Evolutionary conservation across 2,113 vertebrate genomes (phyloP).

Genomic region (Percopsis transmontana): DNA sequence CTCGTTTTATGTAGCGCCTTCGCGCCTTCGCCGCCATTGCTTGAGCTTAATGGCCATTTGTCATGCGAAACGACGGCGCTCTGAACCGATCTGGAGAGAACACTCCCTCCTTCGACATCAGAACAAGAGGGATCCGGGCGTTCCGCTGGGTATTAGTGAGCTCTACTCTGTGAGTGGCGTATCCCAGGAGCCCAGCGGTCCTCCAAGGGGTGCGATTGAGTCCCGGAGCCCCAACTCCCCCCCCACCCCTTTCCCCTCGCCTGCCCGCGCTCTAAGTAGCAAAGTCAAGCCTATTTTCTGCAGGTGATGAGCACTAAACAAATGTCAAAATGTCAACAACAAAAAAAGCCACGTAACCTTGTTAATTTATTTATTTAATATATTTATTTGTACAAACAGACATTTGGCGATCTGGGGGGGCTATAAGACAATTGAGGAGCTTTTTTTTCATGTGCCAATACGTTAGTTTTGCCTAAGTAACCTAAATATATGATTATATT

Average conservation of each 20-base stretch:
- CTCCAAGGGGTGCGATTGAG: constrained; percentile 58
- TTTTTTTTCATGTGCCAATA: no score
- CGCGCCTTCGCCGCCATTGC: constrained; percentile 45
- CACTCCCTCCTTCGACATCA: constrained; percentile 45
- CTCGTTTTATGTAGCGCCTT: constrained; percentile 48
- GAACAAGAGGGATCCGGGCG: constrained; percentile 46
- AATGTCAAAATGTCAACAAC: no score
- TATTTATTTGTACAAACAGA: no score
- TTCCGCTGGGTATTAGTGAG: constrained; percentile 60
- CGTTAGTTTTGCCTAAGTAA: no score
- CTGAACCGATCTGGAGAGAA: constrained; percentile 60
- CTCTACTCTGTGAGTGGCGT: constrained; percentile 41
- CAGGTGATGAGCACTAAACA: no score
- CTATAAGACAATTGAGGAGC: no score
- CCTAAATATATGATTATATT: no score
- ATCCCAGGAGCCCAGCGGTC: constrained; percentile 62
- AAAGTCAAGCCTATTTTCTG: constrained; percentile 52
- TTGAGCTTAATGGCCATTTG: constrained; percentile 69
- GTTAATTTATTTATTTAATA: no score
- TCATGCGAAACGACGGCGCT: constrained; percentile 57
- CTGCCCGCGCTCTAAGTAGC: no score
- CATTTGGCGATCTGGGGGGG: no score
- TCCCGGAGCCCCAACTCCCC: constrained; percentile 22
- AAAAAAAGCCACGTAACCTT: no score
- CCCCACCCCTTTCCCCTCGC: constrained; percentile 37